Evolutionary conservation across 2,113 vertebrate species (phyloP), one percentile per base, ranked within the genome.

Genomic region (Nyctibius bracteatus): DNA sequence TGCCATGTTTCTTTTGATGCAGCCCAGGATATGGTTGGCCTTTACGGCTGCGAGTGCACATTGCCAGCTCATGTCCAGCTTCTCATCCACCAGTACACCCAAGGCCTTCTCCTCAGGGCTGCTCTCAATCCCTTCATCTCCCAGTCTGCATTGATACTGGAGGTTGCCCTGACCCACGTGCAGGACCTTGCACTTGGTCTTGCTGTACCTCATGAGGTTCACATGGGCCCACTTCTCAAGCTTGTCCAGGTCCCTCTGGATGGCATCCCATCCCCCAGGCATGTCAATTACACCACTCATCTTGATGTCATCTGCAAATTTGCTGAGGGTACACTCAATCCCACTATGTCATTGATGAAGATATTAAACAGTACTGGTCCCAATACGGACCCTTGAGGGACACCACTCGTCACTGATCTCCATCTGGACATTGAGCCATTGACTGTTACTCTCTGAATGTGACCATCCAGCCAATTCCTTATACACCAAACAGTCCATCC

Each of bases 111-210:
- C 2, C 0, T 5, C 47, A 68, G 59, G 12, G 31, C 23, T 63
- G 16, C 33, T 63, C 47, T 68, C 1, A 6, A 31, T 37, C 22
- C 63, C 37, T 18, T 49, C 33, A 81, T 25, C 6, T 8, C 27
- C 6, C 35, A 67, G 43, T 5, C 47, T 59, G 11, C 1, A 21
- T 0, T 35, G n/a, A 8, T 67, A 37, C 5, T 0, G 0, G 17
- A 24, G 5, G 4, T 12, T 78, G 30, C 17, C 54, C 23, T 2
- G 1, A 27, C 4, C 4, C 55, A 74, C 25, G 3, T 14, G 30
- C 46, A 80, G 39, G 15, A 58, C 23, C 35, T 8, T 47, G 22
- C 10, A 55, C 25, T 66, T 20, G 3, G 16, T 30, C 17, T 61
- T 43, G 5, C 28, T 75, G 24, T 80, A 59, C 24, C 5, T 63